Evolutionary conservation across 2,888 invertebrate genomes (phyloP), one percentile per base, ranked within the genome.

Genomic region (Lymantria dispar): DNA sequence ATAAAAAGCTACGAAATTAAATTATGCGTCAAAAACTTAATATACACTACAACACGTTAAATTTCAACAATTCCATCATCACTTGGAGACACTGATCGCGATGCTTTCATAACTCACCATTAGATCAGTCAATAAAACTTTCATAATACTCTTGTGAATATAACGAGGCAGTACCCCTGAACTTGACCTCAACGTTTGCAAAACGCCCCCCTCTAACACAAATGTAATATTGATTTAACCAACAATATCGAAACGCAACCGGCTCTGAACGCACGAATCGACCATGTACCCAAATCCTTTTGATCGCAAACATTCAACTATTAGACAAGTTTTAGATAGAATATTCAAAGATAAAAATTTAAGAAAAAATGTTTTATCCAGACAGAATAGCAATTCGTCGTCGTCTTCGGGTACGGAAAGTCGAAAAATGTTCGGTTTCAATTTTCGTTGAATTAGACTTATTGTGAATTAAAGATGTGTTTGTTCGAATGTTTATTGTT

Each of bases 271-370:
- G 76, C 76, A 78, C 79, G 80, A 58, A 52, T 47, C 54, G 50
- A 73, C 59, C 62, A 94, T 94, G 94, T 94, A 93, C 80, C 94
- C 94, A 15, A 94, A 94, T 76, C 94, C 94, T 63, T 94, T 94
- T 78, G 94, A 94, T 67, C 91, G 94, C 74, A 94, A 94, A 74
- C 94, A 94, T 80, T 94, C 94, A 54, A 94, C 94, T 42, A 94
- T 94, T 68, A 91, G 94, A 54, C 94, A 94, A 78, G 92, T 94
- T 65, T 78, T 94, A 64, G 94, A 94, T 69, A 91, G 92, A 51
- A 77, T 94, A 52, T 81, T 94, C 62, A 92, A 91, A 48, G 89
- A 91, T 38, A 78, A 64, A 56, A 74, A 62, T 58, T 64, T 63
- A 44, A 64, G 62, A n/a, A 80, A 76, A 59, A 75, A 78, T 78